Conservation (phyloP, 2,797 vertebrate genomes). For the Malacoraja senta region DNA sequence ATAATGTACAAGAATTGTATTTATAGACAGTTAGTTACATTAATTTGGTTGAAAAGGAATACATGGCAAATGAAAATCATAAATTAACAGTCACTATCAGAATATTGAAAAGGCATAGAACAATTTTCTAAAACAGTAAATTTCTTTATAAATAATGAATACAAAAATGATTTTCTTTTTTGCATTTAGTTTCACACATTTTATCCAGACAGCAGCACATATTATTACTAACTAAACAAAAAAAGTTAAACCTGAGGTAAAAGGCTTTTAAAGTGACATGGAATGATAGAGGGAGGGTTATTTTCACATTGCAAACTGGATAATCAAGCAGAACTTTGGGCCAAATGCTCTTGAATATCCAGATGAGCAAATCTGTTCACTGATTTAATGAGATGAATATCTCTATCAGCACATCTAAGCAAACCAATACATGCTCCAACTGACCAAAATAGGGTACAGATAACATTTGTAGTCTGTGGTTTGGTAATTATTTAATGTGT, state of each 20-base stretch:
- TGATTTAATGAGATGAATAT: not conserved
- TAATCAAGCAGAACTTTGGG: not conserved
- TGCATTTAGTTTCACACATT: conserved; percentile 35
- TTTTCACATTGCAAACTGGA: not conserved
- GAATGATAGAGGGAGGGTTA: not conserved
- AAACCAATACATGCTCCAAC: not conserved
- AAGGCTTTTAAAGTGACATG: conserved; percentile 29
- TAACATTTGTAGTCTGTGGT: not conserved
- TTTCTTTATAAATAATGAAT: conserved; percentile 36
- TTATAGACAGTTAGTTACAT: conserved; percentile 34
- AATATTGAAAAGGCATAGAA: conserved; percentile 20
- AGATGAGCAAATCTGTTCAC: not conserved
- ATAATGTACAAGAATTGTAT: conserved; percentile 29
- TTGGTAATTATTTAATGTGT: not conserved
- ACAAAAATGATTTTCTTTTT: conserved; percentile 28
- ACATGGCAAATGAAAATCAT: conserved; percentile 23
- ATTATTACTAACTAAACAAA: conserved; percentile 16
- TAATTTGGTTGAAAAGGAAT: conserved; percentile 22
- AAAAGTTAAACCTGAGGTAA: conserved; percentile 35
- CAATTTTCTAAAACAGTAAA: conserved; percentile 34
- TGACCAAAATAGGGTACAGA: not conserved
- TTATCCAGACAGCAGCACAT: conserved; percentile 20
- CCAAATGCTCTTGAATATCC: not conserved
- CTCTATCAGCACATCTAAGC: conserved; percentile 1
- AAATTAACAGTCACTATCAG: conserved; percentile 34